Conservation (phyloP, 2,797 vertebrate species). For the Tadarida brasiliensis region DNA sequence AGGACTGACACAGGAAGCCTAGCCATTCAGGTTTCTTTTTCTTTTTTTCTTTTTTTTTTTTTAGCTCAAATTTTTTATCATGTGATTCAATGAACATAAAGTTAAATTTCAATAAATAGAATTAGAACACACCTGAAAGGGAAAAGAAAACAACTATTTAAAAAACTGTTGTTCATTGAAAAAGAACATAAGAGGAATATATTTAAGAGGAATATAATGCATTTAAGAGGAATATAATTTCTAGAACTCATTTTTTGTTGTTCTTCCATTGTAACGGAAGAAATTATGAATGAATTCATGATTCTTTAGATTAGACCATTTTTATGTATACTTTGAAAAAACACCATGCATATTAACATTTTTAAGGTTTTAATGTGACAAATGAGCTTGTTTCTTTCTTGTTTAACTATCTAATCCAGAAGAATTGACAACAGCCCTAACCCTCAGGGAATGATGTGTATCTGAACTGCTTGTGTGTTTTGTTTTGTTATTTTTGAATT, state of each 20-base stretch:
- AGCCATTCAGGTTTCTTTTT: background rate
- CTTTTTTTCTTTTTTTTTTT: background rate
- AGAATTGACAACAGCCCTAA: background rate
- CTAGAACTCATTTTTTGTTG: background rate
- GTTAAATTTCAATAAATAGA: conserved; percentile 32
- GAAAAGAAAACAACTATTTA: background rate
- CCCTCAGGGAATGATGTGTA: background rate
- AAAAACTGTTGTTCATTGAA: background rate
- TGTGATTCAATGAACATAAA: conserved; percentile 29
- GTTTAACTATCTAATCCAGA: background rate
- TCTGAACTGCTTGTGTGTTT: background rate
- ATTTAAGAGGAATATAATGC: background rate
- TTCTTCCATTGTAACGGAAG: background rate
- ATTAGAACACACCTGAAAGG: background rate
- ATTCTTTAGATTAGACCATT: background rate
- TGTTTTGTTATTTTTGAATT: background rate
- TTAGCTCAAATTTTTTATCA: background rate
- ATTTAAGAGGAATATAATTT: background rate
- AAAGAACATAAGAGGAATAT: background rate
- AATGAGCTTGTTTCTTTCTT: background rate
- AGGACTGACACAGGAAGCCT: background rate
- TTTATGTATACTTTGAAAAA: background rate
- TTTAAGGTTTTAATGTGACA: background rate
- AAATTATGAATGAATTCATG: background rate
- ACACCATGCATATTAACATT: background rate